A percentile compares a stretch with the other conserved stretches of the same genome.
Conservation (phyloP, 2,888 invertebrate genomes). For the Drosophila neotestacea region DNA sequence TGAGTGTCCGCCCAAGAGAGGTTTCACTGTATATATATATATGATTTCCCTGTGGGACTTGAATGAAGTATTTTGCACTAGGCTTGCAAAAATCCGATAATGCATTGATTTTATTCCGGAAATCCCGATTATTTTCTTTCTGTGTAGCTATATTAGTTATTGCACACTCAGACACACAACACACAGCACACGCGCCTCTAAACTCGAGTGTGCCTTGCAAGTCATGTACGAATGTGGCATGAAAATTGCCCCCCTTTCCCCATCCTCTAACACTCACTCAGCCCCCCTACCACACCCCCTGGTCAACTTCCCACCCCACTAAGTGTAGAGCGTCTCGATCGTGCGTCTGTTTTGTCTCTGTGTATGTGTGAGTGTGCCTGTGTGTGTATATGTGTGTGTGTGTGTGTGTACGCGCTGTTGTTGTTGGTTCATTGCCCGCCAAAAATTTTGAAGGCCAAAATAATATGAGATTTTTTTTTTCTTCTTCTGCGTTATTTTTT, state of each 20-base stretch:
- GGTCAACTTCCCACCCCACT: neutral
- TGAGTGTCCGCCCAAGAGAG: too few species aligned
- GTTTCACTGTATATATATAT: too few species aligned
- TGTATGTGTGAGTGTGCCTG: neutral
- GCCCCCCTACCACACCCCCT: neutral
- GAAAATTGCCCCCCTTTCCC: neutral
- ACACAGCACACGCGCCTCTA: conserved; percentile 44
- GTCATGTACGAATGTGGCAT: conserved; percentile 35
- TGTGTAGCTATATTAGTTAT: conserved; percentile 7
- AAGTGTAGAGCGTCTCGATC: conserved; percentile 34
- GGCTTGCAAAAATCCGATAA: too few species aligned
- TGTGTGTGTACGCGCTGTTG: conserved; percentile 47
- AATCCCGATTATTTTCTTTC: too few species aligned
- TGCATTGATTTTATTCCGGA: too few species aligned
- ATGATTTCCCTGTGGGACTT: too few species aligned
- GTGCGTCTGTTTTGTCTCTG: conserved; percentile 45
- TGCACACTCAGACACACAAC: conserved; percentile 12
- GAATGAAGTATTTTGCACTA: too few species aligned
- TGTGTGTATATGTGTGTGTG: neutral
- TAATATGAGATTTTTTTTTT: conserved; percentile 75
- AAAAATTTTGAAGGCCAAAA: conserved; percentile 84
- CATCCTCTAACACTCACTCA: too few species aligned
- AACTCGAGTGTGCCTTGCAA: conserved; percentile 40
- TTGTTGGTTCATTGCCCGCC: conserved; percentile 85
- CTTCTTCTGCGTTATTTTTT: conserved; percentile 42